phyloP scores from a whole-genome alignment of 2,888 invertebrate species.

The Nemurella pictetii region DNA sequence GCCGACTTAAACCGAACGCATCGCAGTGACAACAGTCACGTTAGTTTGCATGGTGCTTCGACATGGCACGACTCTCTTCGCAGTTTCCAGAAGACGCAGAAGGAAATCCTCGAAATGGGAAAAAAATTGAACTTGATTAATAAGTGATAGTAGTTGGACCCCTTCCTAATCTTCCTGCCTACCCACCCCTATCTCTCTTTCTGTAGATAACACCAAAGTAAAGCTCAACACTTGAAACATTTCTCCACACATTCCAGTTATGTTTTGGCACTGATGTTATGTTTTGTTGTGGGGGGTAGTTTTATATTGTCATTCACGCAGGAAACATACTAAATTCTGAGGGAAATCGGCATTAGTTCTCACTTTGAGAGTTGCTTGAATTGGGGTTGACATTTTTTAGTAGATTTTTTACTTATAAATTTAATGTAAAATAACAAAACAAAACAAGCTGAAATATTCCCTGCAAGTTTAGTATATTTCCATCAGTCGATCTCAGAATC shows the following conservation, averaged over 20 bases:
- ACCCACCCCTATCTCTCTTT: conserved; percentile 31
- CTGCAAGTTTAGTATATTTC: background rate
- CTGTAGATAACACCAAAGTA: background rate
- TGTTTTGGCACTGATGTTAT: background rate
- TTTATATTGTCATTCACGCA: background rate
- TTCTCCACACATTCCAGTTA: background rate
- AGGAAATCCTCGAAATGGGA: conserved; percentile 46
- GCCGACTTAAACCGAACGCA: background rate
- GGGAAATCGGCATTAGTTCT: background rate
- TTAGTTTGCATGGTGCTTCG: too few species aligned
- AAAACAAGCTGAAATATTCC: background rate
- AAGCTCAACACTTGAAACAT: conserved; percentile 13
- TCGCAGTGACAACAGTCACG: background rate
- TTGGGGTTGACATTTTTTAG: too few species aligned
- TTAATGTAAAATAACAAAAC: background rate
- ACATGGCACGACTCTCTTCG: too few species aligned
- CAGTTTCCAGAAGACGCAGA: conserved; percentile 43
- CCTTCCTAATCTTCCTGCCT: conserved; percentile 35
- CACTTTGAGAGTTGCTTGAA: too few species aligned
- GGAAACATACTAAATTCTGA: background rate
- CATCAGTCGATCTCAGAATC: background rate
- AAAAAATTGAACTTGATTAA: conserved; percentile 47
- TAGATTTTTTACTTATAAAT: too few species aligned
- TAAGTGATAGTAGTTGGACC: conserved; percentile 41
- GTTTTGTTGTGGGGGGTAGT: background rate